A percentile compares a stretch with the other conserved stretches of the same genome.
phyloP scores from a whole-genome alignment of 2,888 invertebrate genomes.

The Bimastos eiseni region DNA sequence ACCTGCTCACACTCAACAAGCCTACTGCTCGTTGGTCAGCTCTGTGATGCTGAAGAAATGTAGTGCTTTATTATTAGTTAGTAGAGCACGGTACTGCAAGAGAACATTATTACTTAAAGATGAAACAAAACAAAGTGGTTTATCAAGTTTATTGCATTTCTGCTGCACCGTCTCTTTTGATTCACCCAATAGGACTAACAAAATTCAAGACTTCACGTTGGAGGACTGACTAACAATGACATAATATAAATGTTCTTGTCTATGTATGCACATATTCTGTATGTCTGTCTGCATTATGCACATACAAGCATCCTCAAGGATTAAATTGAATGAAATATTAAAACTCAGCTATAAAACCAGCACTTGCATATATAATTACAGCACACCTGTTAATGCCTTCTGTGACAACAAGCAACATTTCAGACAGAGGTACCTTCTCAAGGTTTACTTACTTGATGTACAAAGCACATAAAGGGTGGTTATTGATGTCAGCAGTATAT shows the following conservation, averaged over 20 bases:
- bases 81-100: background rate
- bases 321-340: background rate
- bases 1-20: background rate
- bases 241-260: background rate
- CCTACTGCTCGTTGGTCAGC: background rate
- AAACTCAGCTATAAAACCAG: background rate
- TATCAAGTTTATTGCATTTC: background rate
- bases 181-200: background rate
- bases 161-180: background rate
- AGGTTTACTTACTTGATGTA: background rate
- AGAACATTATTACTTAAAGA: background rate
- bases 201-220: background rate
- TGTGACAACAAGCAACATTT: background rate
- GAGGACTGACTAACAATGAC: background rate
- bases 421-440: background rate
- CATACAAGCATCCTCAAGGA: background rate
- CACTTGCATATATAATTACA: background rate
- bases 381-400: background rate
- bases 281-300: background rate
- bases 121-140: background rate
- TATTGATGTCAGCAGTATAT: background rate
- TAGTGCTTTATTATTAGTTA: background rate
- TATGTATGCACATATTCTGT: background rate
- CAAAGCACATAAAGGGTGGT: background rate
- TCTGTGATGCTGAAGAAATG: background rate